Conservation (phyloP, 2,888 invertebrate genomes). For the Zeuzera pyrina region DNA sequence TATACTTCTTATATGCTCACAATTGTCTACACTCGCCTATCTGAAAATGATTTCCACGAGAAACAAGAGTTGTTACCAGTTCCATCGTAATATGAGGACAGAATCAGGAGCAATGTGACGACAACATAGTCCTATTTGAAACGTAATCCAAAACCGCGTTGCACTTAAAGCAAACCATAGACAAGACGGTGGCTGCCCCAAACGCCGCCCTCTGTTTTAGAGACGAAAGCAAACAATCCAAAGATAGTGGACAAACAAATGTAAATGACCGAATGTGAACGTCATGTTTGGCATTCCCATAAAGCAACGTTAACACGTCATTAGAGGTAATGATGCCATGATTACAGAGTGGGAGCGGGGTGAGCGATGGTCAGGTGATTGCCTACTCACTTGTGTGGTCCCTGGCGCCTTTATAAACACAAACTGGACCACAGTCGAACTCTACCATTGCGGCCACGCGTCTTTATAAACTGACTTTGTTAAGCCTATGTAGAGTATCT, state of each 20-base stretch:
- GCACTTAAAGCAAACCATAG: constrained; percentile 50
- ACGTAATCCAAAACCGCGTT: constrained; percentile 51
- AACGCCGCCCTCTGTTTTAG: constrained; percentile 71
- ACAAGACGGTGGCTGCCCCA: constrained; percentile 54
- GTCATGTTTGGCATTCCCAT: constrained; percentile 74
- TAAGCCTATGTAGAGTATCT: no score
- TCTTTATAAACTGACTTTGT: constrained; percentile 11
- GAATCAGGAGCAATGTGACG: constrained; percentile 34
- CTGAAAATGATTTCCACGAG: not conserved
- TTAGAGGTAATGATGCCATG: constrained; percentile 71
- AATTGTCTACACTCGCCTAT: not conserved
- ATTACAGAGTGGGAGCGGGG: constrained; percentile 60
- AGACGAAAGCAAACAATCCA: constrained; percentile 63
- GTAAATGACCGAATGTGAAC: constrained; percentile 72
- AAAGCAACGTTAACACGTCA: constrained; percentile 72
- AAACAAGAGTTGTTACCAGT: no score
- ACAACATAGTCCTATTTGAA: constrained; percentile 28
- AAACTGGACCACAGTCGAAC: no score
- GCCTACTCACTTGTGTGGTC: constrained; percentile 67
- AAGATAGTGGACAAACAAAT: constrained; percentile 70
- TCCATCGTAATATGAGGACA: constrained; percentile 24
- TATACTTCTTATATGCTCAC: not conserved
- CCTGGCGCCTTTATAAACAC: constrained; percentile 51
- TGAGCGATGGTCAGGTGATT: constrained; percentile 57
- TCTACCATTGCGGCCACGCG: constrained; percentile 46